Percentiles rank a stretch among this genome's conserved stretches.
phyloP scores from a whole-genome alignment of 92 coral and sea anemone genomes.

The Diadumene lineata region DNA sequence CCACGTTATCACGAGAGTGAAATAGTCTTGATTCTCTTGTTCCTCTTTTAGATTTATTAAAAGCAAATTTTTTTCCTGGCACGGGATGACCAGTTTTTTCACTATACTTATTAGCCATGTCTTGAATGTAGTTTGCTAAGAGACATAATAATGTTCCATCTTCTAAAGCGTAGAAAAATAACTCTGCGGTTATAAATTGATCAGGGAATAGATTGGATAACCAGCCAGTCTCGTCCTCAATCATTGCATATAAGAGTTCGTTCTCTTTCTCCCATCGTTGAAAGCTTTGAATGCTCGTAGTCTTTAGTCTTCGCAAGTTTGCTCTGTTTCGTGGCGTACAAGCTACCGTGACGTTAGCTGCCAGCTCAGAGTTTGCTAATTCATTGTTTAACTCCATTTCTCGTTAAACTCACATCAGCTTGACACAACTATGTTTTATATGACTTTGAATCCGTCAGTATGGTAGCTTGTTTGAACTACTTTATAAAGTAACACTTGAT shows the following conservation, averaged over 20 bases:
- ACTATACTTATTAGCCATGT: conserved; percentile 76
- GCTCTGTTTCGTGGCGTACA: conserved; percentile 89
- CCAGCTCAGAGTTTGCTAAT: conserved; percentile 37
- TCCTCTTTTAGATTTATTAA: conserved; percentile 61
- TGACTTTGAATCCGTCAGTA: not conserved
- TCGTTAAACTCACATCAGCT: not conserved
- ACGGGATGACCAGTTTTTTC: conserved; percentile 53
- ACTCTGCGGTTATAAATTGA: conserved; percentile 79
- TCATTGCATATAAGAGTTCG: conserved; percentile 96
- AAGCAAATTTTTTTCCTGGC: conserved; percentile 77
- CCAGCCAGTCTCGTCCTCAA: conserved; percentile 97
- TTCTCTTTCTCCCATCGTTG: conserved; percentile 99
- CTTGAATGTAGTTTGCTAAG: conserved; percentile 94
- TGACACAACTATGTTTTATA: not conserved
- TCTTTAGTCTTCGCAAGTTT: conserved; percentile 89
- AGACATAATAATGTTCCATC: conserved; percentile 91
- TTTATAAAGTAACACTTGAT: conserved; percentile 10
- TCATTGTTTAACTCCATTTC: conserved; percentile 37
- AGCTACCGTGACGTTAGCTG: conserved; percentile 46
- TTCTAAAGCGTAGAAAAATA: conserved; percentile 93
- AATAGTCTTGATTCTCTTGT: conserved; percentile 78
- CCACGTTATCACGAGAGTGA: conserved; percentile 96
- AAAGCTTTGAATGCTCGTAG: conserved; percentile 88
- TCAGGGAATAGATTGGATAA: conserved; percentile 83
- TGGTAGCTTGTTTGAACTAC: conserved; percentile 4